Evolutionary conservation across 1,140 invertebrate genomes (phyloP).

Genomic region (Prorops nasuta): DNA sequence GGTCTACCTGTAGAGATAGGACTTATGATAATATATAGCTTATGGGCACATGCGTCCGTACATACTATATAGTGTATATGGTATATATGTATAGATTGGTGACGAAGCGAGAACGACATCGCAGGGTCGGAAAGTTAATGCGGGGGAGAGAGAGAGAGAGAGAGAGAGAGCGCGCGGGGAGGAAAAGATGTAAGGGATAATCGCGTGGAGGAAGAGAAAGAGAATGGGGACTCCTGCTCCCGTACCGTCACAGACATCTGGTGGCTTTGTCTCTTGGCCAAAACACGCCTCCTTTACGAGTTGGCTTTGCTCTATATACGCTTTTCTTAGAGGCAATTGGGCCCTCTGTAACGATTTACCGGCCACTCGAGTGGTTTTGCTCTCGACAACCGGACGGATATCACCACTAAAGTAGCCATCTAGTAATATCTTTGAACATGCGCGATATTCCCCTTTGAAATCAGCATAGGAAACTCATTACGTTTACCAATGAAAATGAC

Average conservation of each 20-base stretch:
- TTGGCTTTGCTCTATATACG: slow-evolving; percentile 32
- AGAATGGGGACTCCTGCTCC: too few relatives aligned
- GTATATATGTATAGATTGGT: too few relatives aligned
- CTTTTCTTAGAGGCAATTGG: slow-evolving; percentile 33
- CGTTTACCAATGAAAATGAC: too few relatives aligned
- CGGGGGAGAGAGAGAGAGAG: neutral
- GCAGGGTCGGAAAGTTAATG: neutral
- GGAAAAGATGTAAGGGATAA: neutral
- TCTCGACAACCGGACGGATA: slow-evolving; percentile 26
- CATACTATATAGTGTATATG: too few relatives aligned
- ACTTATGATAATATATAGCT: too few relatives aligned
- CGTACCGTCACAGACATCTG: slow-evolving; percentile 38
- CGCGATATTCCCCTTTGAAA: too few relatives aligned
- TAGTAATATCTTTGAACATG: too few relatives aligned
- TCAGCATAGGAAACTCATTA: too few relatives aligned
- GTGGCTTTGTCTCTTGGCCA: slow-evolving; percentile 36
- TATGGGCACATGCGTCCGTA: too few relatives aligned
- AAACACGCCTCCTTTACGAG: slow-evolving; percentile 37
- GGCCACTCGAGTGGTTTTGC: slow-evolving; percentile 28
- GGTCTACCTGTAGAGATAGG: too few relatives aligned
- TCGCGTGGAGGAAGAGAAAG: neutral
- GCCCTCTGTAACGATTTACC: slow-evolving; percentile 31
- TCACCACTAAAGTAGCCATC: too few relatives aligned
- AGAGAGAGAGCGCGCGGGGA: neutral
- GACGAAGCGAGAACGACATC: too few relatives aligned